phyloP scores from a whole-genome alignment of 2,797 vertebrate species.

The Neopelma chrysocephalum region DNA sequence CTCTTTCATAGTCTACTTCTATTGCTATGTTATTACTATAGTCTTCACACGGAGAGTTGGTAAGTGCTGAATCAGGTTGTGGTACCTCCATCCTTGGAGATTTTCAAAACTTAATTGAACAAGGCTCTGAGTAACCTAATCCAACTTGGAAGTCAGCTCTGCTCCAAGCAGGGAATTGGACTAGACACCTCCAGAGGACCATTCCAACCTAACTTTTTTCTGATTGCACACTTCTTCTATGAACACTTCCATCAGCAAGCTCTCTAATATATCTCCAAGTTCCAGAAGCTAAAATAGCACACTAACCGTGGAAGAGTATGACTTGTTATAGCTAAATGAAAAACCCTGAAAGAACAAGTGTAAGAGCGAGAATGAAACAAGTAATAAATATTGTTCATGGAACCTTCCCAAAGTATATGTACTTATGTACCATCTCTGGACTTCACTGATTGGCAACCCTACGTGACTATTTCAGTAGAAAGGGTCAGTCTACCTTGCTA shows the following conservation, averaged over 20 bases:
- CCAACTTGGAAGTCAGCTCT: conserved; percentile 35
- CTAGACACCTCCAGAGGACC: conserved; percentile 50
- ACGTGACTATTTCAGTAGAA: not conserved
- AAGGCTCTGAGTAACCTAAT: conserved; percentile 57
- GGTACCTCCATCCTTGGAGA: conserved; percentile 49
- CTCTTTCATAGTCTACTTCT: not conserved
- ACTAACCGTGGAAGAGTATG: not conserved
- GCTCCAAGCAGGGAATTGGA: conserved; percentile 46
- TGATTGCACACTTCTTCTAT: not conserved
- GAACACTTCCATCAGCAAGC: not conserved
- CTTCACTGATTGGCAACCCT: not conserved
- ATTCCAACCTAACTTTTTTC: conserved; percentile 55
- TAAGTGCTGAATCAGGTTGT: not conserved
- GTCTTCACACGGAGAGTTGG: conserved; percentile 7
- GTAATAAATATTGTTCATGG: not conserved
- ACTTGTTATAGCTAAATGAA: not conserved
- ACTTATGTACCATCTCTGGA: not conserved
- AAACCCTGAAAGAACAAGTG: not conserved
- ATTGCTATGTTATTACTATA: not conserved
- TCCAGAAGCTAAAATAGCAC: conserved; percentile 23
- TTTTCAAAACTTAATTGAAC: conserved; percentile 67
- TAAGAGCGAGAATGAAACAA: not conserved
- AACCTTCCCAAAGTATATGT: not conserved
- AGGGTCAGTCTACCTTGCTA: not conserved
- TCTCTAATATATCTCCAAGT: not conserved